Evolutionary conservation across 2,888 invertebrate species (phyloP).

Genomic region (Hermaeophaga mercurialis): DNA sequence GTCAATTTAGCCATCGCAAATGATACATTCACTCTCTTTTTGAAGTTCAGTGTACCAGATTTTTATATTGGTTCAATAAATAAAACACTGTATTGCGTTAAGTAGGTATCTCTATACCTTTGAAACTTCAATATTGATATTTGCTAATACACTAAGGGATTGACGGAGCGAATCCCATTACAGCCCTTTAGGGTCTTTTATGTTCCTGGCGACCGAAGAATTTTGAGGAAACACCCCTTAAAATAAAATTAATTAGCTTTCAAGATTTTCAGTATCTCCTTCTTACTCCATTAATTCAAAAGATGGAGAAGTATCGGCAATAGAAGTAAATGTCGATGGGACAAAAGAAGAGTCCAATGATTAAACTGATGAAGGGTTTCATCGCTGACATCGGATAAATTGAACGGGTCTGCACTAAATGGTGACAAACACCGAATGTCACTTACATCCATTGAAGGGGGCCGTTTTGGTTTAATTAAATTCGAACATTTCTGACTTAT

Average conservation of each 20-base stretch:
- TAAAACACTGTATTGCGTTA: too few species aligned
- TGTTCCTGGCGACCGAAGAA: not conserved
- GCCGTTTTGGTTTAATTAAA: not conserved
- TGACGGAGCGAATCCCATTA: too few species aligned
- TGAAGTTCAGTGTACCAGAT: too few species aligned
- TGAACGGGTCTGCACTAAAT: not conserved
- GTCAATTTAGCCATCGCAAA: too few species aligned
- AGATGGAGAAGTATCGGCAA: not conserved
- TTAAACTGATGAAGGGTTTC: not conserved
- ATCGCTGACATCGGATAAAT: not conserved
- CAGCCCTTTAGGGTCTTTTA: not conserved
- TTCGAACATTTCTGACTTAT: not conserved
- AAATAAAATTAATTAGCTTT: not conserved
- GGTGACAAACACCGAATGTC: not conserved
- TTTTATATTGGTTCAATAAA: too few species aligned
- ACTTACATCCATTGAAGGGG: not conserved
- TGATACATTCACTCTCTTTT: too few species aligned
- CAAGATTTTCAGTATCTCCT: not conserved
- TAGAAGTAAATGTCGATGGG: not conserved
- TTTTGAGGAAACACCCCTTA: not conserved
- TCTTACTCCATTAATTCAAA: conserved; percentile 1
- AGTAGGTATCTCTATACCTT: too few species aligned
- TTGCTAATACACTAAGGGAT: too few species aligned
- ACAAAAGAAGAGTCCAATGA: not conserved
- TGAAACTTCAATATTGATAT: too few species aligned